phyloP scores from a whole-genome alignment of 2,888 invertebrate genomes.

The Bembecia ichneumoniformis region DNA sequence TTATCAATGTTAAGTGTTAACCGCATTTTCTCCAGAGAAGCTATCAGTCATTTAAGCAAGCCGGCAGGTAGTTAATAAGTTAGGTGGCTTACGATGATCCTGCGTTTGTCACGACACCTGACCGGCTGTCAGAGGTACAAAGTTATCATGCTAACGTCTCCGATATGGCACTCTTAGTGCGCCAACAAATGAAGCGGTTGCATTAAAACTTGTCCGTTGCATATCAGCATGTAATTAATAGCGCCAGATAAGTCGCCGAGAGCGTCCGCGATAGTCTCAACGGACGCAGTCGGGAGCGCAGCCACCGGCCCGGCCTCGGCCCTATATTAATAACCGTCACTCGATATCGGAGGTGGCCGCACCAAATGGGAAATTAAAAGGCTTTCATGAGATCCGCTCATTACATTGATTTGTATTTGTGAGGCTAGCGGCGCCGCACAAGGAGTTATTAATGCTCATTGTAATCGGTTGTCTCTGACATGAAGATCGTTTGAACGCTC shows the following conservation, averaged over 20 bases:
- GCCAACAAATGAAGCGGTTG: constrained; percentile 69
- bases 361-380: constrained; percentile 71
- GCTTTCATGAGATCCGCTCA: constrained; percentile 65
- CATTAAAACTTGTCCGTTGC: constrained; percentile 68
- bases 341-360: constrained; percentile 59
- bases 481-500: constrained; percentile 43
- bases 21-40: constrained; percentile 30
- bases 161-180: constrained; percentile 60
- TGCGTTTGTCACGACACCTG: constrained; percentile 14
- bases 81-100: constrained; percentile 16
- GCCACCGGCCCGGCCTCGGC: constrained; percentile 24
- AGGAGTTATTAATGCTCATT: constrained; percentile 59
- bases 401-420: constrained; percentile 63
- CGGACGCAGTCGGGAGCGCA: constrained; percentile 48
- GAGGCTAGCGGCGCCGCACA: constrained; percentile 51
- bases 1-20: constrained; percentile 40
- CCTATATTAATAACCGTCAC: constrained; percentile 65
- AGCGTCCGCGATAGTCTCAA: constrained; percentile 45
- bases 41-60: constrained; percentile 36
- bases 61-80: constrained; percentile 16
- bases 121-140: constrained; percentile 43
- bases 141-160: constrained; percentile 57
- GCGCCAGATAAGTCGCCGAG: constrained; percentile 59
- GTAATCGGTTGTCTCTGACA: constrained; percentile 49
- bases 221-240: constrained; percentile 69